phyloP scores from a whole-genome alignment of 2,113 vertebrate species.

The Lethenteron reissneri region DNA sequence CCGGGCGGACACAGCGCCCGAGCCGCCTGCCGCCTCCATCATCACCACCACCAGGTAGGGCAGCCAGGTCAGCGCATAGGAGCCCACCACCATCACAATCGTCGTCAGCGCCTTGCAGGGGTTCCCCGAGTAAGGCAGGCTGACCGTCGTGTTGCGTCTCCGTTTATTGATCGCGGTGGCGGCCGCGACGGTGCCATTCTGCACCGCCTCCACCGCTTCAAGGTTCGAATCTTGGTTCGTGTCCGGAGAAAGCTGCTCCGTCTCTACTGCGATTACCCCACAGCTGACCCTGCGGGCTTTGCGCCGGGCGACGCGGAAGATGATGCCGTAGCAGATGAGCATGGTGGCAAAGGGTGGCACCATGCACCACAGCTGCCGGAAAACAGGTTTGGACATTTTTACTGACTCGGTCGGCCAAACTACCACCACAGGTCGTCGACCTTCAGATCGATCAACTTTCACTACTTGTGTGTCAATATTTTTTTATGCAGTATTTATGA shows the following conservation, averaged over 20 bases:
- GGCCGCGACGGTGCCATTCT: neutral
- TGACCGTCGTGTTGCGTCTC: neutral
- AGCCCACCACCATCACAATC: constrained; percentile 76
- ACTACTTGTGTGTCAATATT: too few species aligned
- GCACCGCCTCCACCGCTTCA: neutral
- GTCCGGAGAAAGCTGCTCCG: neutral
- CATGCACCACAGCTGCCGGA: constrained; percentile 40
- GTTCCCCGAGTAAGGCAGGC: constrained; percentile 60
- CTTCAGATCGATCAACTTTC: too few species aligned
- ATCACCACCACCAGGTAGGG: constrained; percentile 72
- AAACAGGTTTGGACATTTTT: too few species aligned
- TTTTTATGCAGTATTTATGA: too few species aligned
- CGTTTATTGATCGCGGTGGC: neutral
- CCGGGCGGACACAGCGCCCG: constrained; percentile 45
- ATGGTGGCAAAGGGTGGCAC: constrained; percentile 54
- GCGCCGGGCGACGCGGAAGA: constrained; percentile 77
- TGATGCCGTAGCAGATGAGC: constrained; percentile 72
- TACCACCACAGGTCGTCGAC: too few species aligned
- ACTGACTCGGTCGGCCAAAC: too few species aligned
- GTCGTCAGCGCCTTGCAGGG: constrained; percentile 90
- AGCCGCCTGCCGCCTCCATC: constrained; percentile 67
- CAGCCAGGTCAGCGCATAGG: constrained; percentile 71
- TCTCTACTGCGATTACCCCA: constrained; percentile 20
- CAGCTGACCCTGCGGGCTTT: constrained; percentile 93
- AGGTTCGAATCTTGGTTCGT: too few species aligned